A percentile compares a stretch with the other conserved stretches of the same genome.
Conservation (phyloP, 1,140 invertebrate species). For the Apocrypta bakeri region DNA sequence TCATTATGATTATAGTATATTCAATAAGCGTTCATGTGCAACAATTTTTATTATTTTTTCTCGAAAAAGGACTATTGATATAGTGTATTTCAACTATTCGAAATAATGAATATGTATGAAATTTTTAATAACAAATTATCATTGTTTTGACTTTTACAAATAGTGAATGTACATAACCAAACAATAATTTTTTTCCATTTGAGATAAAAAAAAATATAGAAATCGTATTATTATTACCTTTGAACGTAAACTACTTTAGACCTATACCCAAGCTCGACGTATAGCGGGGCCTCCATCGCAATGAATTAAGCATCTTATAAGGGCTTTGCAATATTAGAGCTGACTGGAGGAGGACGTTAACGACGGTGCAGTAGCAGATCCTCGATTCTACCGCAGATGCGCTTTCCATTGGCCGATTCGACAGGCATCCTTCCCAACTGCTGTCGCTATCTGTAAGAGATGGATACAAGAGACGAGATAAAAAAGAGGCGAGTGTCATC, state of each 20-base stretch:
- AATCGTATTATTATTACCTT: neutral
- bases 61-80: too few species aligned
- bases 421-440: neutral
- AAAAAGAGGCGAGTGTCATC: neutral
- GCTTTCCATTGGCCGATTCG: neutral
- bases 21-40: too few species aligned
- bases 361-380: neutral
- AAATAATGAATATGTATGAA: too few species aligned
- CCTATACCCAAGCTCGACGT: neutral
- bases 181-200: too few species aligned
- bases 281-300: constrained; percentile 6
- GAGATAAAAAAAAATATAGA: too few species aligned
- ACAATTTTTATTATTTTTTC: too few species aligned
- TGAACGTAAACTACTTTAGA: neutral
- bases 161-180: too few species aligned
- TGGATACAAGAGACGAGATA: neutral
- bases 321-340: neutral
- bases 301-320: constrained; percentile 12
- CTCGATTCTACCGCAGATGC: neutral
- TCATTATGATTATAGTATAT: too few species aligned
- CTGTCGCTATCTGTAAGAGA: neutral
- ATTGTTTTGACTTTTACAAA: too few species aligned
- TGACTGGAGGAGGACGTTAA: neutral
- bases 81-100: too few species aligned
- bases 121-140: too few species aligned